Conservation (phyloP, 2,888 invertebrate species). For the Polyploca ridens region DNA sequence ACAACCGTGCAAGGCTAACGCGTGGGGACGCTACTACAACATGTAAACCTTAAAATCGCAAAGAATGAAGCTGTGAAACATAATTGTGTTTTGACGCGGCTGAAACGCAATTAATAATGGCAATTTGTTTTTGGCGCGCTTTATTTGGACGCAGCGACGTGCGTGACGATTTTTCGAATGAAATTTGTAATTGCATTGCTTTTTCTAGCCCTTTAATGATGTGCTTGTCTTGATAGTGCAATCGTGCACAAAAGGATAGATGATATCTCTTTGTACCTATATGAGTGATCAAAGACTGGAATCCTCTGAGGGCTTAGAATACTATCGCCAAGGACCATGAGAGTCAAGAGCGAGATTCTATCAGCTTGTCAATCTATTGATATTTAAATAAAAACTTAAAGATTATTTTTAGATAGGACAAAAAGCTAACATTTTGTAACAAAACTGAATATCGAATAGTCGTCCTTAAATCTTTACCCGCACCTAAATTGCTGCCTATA, state of each 20-base stretch:
- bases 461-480: not conserved
- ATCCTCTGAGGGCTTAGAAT: too few species aligned
- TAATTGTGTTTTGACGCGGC: conserved; percentile 23
- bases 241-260: not conserved
- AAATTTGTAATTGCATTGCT: not conserved
- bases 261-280: too few species aligned
- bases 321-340: too few species aligned
- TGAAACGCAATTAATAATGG: conserved; percentile 15
- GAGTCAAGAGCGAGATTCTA: too few species aligned
- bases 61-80: too few species aligned
- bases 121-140: conserved; percentile 14
- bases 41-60: too few species aligned
- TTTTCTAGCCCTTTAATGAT: not conserved
- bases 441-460: not conserved
- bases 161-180: not conserved
- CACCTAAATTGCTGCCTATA: conserved; percentile 9
- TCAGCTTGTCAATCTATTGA: too few species aligned
- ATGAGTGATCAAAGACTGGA: too few species aligned
- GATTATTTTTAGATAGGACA: not conserved
- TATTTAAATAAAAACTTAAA: too few species aligned
- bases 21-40: too few species aligned
- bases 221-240: not conserved
- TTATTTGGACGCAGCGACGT: not conserved
- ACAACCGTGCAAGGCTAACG: too few species aligned
- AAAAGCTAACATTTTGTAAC: not conserved